A percentile compares a stretch with the other conserved stretches of the same genome.
Evolutionary conservation across 2,113 vertebrate species (phyloP).

Genomic region (Mobula birostris): DNA sequence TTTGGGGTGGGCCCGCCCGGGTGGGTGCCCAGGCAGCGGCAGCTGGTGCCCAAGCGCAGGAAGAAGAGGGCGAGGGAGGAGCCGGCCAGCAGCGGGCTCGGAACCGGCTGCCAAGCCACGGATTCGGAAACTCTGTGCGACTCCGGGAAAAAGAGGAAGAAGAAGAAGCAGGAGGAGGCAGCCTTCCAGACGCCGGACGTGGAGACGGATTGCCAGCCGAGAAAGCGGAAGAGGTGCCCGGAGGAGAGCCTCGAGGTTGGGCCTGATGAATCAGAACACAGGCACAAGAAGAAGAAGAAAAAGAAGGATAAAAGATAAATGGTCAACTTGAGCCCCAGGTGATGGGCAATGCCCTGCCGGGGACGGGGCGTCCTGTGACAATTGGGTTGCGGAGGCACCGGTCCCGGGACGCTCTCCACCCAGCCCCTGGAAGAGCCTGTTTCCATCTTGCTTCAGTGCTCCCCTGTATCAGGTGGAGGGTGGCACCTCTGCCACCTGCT

Average conservation of each 20-base stretch:
- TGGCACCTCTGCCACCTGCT: too few species aligned
- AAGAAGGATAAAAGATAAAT: background rate
- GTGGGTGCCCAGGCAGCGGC: background rate
- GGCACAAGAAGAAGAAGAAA: conserved; percentile 25
- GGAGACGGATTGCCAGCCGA: background rate
- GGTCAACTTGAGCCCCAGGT: background rate
- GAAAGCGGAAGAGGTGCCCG: background rate
- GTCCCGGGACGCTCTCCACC: background rate
- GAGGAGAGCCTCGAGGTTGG: background rate
- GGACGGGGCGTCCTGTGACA: background rate
- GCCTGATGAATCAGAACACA: background rate
- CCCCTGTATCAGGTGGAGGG: too few species aligned
- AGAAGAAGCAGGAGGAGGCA: background rate
- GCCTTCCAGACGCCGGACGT: background rate
- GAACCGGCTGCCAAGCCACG: background rate
- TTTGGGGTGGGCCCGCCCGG: conserved; percentile 45
- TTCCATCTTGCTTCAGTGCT: background rate
- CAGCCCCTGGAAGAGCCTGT: background rate
- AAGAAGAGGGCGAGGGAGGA: background rate
- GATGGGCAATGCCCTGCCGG: background rate
- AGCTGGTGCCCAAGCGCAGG: background rate
- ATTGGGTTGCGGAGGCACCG: background rate
- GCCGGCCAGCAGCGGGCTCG: background rate
- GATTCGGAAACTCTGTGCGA: background rate
- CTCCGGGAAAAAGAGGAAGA: background rate